A percentile compares a stretch with the other conserved stretches of the same genome.
These are phyloP conservation scores for Podocnemis expansa DNA, from an alignment of 2,113 vertebrate species.

Conservation along the genomic window DNA sequence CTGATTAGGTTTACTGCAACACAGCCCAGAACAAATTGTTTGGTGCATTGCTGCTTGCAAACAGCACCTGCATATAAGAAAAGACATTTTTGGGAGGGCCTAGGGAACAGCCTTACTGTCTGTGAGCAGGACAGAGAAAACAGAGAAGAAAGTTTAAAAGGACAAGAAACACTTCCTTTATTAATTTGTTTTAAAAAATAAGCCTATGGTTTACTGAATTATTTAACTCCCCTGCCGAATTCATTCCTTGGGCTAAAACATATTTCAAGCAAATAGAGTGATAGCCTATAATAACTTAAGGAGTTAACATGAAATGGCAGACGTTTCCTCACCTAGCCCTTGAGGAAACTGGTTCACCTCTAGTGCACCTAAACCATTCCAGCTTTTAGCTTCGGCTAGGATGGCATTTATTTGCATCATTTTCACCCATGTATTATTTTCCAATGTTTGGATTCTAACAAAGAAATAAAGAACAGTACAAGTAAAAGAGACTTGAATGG, in stretches of 20 bases:
- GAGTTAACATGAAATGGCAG: constrained; percentile 28
- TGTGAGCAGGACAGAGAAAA: background rate
- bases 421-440: constrained; percentile 37
- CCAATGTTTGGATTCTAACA: background rate
- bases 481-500: background rate
- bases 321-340: background rate
- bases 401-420: constrained; percentile 45
- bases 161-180: background rate
- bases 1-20: constrained; percentile 49
- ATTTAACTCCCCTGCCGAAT: constrained; percentile 24
- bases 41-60: background rate
- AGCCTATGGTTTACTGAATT: constrained; percentile 10
- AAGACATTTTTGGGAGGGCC: background rate
- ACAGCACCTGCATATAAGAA: background rate
- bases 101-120: background rate
- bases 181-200: background rate
- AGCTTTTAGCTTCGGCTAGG: constrained; percentile 36
- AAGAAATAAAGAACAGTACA: background rate
- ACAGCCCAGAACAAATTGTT: constrained; percentile 19
- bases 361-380: constrained; percentile 15
- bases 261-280: background rate
- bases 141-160: background rate
- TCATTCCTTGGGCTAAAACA: constrained; percentile 14
- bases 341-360: constrained; percentile 40
- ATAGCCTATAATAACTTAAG: constrained; percentile 10